Evolutionary conservation across 2,797 vertebrate genomes (phyloP).

Genomic region (Manis pentadactyla): DNA sequence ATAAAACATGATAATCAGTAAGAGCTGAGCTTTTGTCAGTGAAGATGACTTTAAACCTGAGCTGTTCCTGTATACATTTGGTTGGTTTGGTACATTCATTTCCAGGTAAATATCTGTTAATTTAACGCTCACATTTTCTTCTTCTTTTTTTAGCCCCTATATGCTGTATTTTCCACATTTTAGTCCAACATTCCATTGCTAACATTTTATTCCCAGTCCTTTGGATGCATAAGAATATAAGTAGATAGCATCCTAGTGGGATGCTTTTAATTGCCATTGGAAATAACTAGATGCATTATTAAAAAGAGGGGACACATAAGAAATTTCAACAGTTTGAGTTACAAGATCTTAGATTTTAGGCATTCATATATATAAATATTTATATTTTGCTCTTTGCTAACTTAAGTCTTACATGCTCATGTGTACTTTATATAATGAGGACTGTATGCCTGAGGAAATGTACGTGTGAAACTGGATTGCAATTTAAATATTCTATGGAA

Average conservation of each 20-base stretch:
- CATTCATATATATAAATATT: neutral
- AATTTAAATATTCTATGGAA: neutral
- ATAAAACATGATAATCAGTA: neutral
- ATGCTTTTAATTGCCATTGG: slow-evolving; percentile 4
- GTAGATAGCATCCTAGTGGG: neutral
- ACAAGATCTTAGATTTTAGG: slow-evolving; percentile 7
- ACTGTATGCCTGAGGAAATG: neutral
- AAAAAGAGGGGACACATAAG: neutral
- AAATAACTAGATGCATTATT: slow-evolving; percentile 21
- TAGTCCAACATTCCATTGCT: slow-evolving; percentile 18
- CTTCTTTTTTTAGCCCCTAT: too few relatives aligned
- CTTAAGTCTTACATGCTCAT: neutral
- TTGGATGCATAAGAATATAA: neutral
- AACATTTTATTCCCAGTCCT: neutral
- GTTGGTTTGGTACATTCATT: neutral
- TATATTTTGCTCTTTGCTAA: slow-evolving; percentile 44
- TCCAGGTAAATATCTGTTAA: slow-evolving; percentile 1
- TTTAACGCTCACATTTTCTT: neutral
- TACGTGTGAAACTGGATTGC: slow-evolving; percentile 1
- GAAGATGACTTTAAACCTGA: neutral
- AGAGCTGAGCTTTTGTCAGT: neutral
- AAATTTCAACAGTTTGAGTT: slow-evolving; percentile 19
- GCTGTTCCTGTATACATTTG: neutral
- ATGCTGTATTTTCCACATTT: neutral
- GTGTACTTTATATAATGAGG: neutral